Percentiles rank a stretch among this genome's conserved stretches.
Evolutionary conservation across 2,797 vertebrate species (phyloP).

Genomic region (Neosilurus mollespiculum): DNA sequence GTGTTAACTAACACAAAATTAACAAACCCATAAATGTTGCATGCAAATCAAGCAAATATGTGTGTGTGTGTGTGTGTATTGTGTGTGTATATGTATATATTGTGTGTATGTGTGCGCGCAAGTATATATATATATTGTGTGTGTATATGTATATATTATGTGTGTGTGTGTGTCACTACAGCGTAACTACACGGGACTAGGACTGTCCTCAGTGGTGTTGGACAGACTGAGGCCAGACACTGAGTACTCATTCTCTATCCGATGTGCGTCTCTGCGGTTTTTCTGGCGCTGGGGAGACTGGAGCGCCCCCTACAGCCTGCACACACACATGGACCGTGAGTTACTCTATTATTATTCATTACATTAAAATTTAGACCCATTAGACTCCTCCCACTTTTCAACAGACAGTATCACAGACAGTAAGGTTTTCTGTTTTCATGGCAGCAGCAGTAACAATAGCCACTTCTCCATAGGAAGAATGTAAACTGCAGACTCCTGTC

Average conservation of each 20-base stretch:
- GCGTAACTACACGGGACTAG: slow-evolving; percentile 64
- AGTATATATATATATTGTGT: no score
- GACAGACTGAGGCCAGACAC: slow-evolving; percentile 64
- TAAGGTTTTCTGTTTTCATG: not conserved
- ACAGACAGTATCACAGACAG: not conserved
- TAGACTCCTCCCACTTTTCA: not conserved
- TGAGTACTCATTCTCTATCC: slow-evolving; percentile 61
- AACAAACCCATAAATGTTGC: not conserved
- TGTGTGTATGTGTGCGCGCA: slow-evolving; percentile 3
- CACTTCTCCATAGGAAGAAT: no score
- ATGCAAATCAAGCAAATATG: not conserved
- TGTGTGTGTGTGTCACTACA: slow-evolving; percentile 44
- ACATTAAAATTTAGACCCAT: not conserved
- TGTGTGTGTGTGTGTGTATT: not conserved
- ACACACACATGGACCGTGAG: slow-evolving; percentile 68
- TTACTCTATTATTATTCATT: not conserved
- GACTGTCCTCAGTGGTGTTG: slow-evolving; percentile 60
- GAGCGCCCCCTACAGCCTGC: slow-evolving; percentile 63
- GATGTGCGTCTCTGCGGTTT: slow-evolving; percentile 67
- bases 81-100: not conserved
- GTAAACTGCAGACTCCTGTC: no score
- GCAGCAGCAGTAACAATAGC: not conserved
- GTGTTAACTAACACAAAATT: not conserved
- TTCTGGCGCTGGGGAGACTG: slow-evolving; percentile 78
- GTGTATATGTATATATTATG: no score